Percentiles rank a stretch among this genome's conserved stretches.
phyloP scores from a whole-genome alignment of 2,888 invertebrate genomes.

The Tryphoninae sp. region DNA sequence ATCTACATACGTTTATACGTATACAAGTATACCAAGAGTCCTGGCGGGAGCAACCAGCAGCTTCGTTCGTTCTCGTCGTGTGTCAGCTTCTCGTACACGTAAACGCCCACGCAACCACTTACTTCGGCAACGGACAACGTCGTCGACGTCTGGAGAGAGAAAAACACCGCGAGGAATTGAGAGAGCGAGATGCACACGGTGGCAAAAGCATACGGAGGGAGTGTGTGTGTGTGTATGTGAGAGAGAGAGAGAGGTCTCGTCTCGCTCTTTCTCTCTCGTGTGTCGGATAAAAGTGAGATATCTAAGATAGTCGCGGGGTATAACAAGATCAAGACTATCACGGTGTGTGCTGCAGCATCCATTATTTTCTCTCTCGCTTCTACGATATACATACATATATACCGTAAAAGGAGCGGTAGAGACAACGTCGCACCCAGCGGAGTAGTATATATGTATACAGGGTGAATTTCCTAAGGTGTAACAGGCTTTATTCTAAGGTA shows the following conservation, averaged over 20 bases:
- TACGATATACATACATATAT: conserved; percentile 46
- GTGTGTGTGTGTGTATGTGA: neutral
- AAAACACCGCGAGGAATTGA: conserved; percentile 26
- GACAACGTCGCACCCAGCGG: conserved; percentile 41
- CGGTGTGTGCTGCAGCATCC: conserved; percentile 41
- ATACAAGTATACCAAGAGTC: neutral
- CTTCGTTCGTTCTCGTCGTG: conserved; percentile 41
- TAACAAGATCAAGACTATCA: conserved; percentile 63
- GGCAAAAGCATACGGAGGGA: neutral
- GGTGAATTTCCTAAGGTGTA: no score
- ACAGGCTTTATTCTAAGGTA: no score
- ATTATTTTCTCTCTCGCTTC: conserved; percentile 61
- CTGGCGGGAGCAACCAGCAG: conserved; percentile 25
- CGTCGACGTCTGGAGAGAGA: conserved; percentile 52
- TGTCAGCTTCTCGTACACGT: conserved; percentile 62
- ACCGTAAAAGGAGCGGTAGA: conserved; percentile 67
- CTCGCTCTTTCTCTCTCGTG: conserved; percentile 19
- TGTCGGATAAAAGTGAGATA: conserved; percentile 67
- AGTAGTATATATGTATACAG: conserved; percentile 50
- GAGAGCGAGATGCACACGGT: conserved; percentile 9
- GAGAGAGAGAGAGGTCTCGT: neutral
- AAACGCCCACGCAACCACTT: conserved; percentile 62
- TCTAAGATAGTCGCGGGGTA: conserved; percentile 67
- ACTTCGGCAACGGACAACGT: conserved; percentile 56
- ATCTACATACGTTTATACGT: conserved; percentile 6